Conservation (phyloP, 1,140 invertebrate genomes). For the Campoletis sonorensis region DNA sequence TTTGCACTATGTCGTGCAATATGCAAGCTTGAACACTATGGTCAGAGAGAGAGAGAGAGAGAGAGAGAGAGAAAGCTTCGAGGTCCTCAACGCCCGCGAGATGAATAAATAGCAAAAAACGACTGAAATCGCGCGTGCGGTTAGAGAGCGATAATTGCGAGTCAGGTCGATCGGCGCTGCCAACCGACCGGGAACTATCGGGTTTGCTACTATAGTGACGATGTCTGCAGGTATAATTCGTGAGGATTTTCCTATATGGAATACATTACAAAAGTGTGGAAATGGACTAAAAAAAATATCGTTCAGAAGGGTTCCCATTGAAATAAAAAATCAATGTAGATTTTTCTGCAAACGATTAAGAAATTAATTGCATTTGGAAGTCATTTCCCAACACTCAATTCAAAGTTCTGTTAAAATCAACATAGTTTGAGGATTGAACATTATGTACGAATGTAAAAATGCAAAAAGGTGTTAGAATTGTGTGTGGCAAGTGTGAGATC, state of each 20-base stretch:
- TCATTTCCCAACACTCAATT: too few species aligned
- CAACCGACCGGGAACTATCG: constrained; percentile 52
- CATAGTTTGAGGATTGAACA: too few species aligned
- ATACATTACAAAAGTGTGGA: background rate
- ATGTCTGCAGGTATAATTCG: constrained; percentile 10
- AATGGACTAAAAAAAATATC: too few species aligned
- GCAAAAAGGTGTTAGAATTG: too few species aligned
- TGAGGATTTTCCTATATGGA: background rate
- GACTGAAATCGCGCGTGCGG: constrained; percentile 56
- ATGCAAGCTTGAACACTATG: constrained; percentile 47
- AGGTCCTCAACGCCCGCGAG: constrained; percentile 33
- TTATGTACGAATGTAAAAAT: too few species aligned
- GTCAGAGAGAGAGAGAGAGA: background rate
- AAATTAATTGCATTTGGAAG: too few species aligned
- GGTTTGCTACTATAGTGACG: background rate
- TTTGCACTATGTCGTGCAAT: constrained; percentile 57
- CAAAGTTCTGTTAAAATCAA: too few species aligned
- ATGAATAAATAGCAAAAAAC: constrained; percentile 64
- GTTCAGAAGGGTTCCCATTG: too few species aligned
- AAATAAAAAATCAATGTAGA: too few species aligned
- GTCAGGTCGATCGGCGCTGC: constrained; percentile 52
- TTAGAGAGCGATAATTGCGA: constrained; percentile 58
- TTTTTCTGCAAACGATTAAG: too few species aligned
- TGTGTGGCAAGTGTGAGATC: too few species aligned
- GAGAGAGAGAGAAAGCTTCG: background rate